Evolutionary conservation across 2,113 vertebrate genomes (phyloP).

Genomic region (Athene noctua): DNA sequence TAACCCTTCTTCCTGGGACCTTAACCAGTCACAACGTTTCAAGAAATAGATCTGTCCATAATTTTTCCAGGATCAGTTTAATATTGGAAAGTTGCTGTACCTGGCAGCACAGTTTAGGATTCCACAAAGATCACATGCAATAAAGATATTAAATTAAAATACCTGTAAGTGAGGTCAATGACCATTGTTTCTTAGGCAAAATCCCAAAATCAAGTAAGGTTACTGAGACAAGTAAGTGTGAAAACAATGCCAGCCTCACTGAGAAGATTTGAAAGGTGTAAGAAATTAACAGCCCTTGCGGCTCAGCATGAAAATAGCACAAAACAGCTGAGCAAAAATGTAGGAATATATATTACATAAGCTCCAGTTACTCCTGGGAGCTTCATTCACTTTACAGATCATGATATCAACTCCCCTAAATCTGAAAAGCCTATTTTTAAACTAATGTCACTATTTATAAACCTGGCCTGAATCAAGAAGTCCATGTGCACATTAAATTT

Average conservation of each 20-base stretch:
- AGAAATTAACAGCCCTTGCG: neutral
- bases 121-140: neutral
- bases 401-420: slow-evolving; percentile 54
- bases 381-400: slow-evolving; percentile 54
- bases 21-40: neutral
- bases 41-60: neutral
- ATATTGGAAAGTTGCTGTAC: neutral
- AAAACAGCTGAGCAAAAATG: slow-evolving; percentile 38
- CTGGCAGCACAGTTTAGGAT: neutral
- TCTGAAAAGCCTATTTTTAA: slow-evolving; percentile 61
- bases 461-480: slow-evolving; percentile 39
- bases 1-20: neutral
- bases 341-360: slow-evolving; percentile 57
- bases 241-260: neutral
- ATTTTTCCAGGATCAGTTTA: neutral
- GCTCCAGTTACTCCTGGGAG: slow-evolving; percentile 32
- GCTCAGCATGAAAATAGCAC: slow-evolving; percentile 38
- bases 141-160: neutral
- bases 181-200: neutral
- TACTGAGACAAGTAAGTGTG: neutral
- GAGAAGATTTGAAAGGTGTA: slow-evolving; percentile 1
- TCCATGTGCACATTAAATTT: slow-evolving; percentile 57
- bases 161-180: neutral
- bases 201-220: neutral
- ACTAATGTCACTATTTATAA: slow-evolving; percentile 63